phyloP scores from a whole-genome alignment of 2,797 vertebrate species.

The Neopelma chrysocephalum region DNA sequence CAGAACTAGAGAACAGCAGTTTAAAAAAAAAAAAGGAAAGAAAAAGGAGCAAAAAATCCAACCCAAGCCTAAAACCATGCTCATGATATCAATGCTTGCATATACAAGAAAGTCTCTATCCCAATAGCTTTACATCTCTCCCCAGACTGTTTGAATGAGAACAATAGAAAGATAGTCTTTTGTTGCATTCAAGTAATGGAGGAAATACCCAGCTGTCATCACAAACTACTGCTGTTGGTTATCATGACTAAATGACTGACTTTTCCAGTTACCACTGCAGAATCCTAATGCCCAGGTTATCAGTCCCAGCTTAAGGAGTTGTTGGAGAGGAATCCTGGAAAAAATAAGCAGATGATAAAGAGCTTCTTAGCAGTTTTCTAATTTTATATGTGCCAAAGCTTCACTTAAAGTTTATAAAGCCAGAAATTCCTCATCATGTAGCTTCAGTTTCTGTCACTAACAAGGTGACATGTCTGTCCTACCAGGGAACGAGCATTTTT shows the following conservation, averaged over 20 bases:
- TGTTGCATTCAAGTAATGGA: neutral
- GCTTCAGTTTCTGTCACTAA: neutral
- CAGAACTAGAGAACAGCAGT: neutral
- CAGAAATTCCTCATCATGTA: neutral
- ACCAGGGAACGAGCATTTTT: neutral
- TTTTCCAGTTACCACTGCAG: neutral
- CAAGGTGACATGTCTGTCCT: neutral
- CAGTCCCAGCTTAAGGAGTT: neutral
- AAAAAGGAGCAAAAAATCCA: accelerated
- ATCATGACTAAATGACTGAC: neutral
- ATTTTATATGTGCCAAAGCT: neutral
- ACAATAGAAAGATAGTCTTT: neutral
- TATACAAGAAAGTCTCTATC: neutral
- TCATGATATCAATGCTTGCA: neutral
- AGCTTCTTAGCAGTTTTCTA: neutral
- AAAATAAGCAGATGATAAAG: neutral
- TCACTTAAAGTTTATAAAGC: neutral
- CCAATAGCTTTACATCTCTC: neutral
- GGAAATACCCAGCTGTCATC: neutral
- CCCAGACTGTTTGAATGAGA: neutral
- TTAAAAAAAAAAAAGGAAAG: neutral
- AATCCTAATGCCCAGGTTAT: neutral
- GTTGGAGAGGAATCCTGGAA: neutral
- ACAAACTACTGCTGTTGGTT: neutral
- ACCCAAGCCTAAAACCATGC: neutral